Base-by-base conservation (phyloP, 2,888 invertebrate genomes). In the Chrysotoxum bicinctum region DNA sequence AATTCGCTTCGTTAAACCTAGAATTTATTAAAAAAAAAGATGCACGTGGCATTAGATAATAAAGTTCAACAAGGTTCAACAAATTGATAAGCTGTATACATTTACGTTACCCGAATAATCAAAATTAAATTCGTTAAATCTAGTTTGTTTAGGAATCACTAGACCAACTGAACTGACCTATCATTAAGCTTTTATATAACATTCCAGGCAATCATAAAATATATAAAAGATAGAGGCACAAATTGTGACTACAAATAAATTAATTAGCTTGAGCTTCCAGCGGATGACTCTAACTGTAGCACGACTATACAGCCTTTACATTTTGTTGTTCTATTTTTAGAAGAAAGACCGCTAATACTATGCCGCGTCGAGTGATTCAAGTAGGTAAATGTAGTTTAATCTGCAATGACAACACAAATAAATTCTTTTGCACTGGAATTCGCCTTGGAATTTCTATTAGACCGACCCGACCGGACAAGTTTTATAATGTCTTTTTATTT, bases 171-270 rank as follows among this genome's bases (percentile, higher is more conserved):
- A 19, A 35, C 8, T 14, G 4, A 23, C 26, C n/a, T 54, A 16
- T 30, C 14, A 16, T 4, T 26, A 3, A n/a, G 3, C 16, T 30
- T 8, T n/a, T 43, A n/a, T 30, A 52, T 16, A 54, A 54, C 30
- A 16, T 54, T 16, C 5, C 16, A 50, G 10, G 4, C 9, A 50
- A 45, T 12, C 26, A 6, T 2, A 21, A 16, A 23, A 19, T 54
- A 62, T 9, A 64, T 6, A 14, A 56, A 62, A 62, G 26, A 43
- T 26, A 62, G 6, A 54, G 58, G 60, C 32, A 69, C 23, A 54
- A 50, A 56, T 70, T 75, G 35, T 26, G 30, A 16, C 16, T 64
- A 64, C 64, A 75, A 81, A 81, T 70, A 70, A 76, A 70, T 81
- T 70, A 76, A 56, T 72, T 81, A 64, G 7, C 7, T 26, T n/a